Evolutionary conservation across 1,140 invertebrate species (phyloP).

Genomic region (Holcopasites calliopsidis): DNA sequence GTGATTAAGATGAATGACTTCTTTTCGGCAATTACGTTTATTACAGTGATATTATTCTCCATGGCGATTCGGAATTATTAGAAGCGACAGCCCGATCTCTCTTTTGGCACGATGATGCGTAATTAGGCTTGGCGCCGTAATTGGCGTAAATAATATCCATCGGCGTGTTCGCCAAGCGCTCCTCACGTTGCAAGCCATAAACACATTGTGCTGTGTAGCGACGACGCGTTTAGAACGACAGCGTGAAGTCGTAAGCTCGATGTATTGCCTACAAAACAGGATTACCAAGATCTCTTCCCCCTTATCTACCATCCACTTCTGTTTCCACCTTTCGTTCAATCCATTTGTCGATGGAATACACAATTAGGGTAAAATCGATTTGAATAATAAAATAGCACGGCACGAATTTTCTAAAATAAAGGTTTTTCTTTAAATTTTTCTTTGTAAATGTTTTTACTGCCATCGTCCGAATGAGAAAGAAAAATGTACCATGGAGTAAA

Average conservation of each 20-base stretch:
- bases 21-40: not conserved
- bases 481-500: not conserved
- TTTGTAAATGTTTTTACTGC: not conserved
- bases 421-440: not conserved
- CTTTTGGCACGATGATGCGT: slow-evolving; percentile 32
- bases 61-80: slow-evolving; percentile 13
- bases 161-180: slow-evolving; percentile 12
- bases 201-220: slow-evolving; percentile 34
- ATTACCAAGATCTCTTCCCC: slow-evolving; percentile 13
- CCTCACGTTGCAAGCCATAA: slow-evolving; percentile 27
- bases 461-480: not conserved
- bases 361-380: slow-evolving; percentile 11
- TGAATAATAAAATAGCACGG: not conserved
- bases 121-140: slow-evolving; percentile 44
- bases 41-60: not conserved
- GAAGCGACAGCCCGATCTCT: slow-evolving; percentile 30
- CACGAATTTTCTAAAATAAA: not conserved
- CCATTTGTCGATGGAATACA: slow-evolving; percentile 1
- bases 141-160: slow-evolving; percentile 49
- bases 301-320: slow-evolving; percentile 18
- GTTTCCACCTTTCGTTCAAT: not conserved
- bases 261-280: slow-evolving; percentile 22
- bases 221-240: slow-evolving; percentile 40
- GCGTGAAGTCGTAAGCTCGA: slow-evolving; percentile 31
- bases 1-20: not conserved